phyloP scores from a whole-genome alignment of 2,113 vertebrate genomes.

The Gambusia affinis region DNA sequence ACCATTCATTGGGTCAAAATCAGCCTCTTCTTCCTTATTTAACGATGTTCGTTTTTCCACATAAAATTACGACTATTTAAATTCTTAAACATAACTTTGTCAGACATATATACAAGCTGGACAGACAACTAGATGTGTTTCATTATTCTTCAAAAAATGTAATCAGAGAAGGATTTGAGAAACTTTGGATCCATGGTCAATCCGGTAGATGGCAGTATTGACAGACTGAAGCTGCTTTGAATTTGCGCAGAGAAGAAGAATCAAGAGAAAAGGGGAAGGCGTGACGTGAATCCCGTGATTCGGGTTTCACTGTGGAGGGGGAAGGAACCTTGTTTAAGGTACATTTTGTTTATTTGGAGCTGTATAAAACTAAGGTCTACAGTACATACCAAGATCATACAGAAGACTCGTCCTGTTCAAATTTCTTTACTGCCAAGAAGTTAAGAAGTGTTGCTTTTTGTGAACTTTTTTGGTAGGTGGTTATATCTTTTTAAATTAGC shows the following conservation, averaged over 20 bases:
- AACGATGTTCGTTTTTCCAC: not conserved
- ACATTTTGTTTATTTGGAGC: not conserved
- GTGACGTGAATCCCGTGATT: conserved; percentile 52
- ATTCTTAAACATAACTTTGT: not conserved
- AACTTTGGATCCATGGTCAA: not conserved
- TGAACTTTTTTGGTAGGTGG: not conserved
- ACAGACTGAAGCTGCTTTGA: not conserved
- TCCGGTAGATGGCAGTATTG: not conserved
- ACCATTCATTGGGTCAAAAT: too few species aligned
- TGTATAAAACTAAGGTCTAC: not conserved
- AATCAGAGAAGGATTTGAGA: not conserved
- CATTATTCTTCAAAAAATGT: not conserved
- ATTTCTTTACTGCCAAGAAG: not conserved
- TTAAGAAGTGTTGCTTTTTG: too few species aligned
- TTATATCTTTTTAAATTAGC: not conserved
- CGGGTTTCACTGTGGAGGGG: not conserved
- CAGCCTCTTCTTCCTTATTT: not conserved
- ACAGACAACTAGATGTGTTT: too few species aligned
- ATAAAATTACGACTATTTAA: not conserved
- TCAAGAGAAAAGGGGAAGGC: not conserved
- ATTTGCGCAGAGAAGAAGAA: not conserved
- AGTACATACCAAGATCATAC: accelerated
- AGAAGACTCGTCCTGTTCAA: not conserved
- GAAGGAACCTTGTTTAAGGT: not conserved
- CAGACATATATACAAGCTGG: not conserved